phyloP scores from a whole-genome alignment of 2,113 vertebrate genomes.

The Campylomormyrus numenius region DNA sequence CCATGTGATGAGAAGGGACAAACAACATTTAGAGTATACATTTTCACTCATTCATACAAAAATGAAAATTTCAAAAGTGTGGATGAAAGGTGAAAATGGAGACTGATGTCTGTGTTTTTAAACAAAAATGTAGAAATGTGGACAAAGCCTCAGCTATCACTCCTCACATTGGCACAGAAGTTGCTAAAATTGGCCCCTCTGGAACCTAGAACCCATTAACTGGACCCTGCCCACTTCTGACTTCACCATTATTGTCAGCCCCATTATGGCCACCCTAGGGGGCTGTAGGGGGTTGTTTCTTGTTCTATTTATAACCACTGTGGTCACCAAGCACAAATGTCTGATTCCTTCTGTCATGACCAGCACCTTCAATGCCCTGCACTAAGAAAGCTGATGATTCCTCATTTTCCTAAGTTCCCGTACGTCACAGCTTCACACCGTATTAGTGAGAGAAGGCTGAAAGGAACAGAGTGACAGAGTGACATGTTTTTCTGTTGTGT shows the following conservation, averaged over 20 bases:
- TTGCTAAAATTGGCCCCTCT: neutral
- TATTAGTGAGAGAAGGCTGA: neutral
- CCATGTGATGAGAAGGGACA: neutral
- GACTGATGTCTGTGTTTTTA: neutral
- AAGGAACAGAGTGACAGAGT: neutral
- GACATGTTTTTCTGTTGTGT: neutral
- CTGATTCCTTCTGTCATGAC: neutral
- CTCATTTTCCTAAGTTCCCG: neutral
- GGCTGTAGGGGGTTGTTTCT: neutral
- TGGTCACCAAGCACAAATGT: neutral
- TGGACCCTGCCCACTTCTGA: neutral
- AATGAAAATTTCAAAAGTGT: neutral
- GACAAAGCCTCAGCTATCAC: neutral
- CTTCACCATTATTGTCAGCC: neutral
- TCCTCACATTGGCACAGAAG: neutral
- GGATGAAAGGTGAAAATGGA: neutral
- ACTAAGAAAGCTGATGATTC: neutral
- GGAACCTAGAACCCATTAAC: neutral
- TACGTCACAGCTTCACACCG: neutral
- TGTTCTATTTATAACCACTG: neutral
- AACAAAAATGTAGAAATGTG: neutral
- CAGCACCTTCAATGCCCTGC: neutral
- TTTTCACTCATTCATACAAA: neutral
- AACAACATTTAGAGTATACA: neutral
- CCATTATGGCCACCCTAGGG: neutral